These are phyloP conservation scores for Torymus tubicola DNA, from an alignment of 2,888 invertebrate genomes.

Conservation along the genomic window DNA sequence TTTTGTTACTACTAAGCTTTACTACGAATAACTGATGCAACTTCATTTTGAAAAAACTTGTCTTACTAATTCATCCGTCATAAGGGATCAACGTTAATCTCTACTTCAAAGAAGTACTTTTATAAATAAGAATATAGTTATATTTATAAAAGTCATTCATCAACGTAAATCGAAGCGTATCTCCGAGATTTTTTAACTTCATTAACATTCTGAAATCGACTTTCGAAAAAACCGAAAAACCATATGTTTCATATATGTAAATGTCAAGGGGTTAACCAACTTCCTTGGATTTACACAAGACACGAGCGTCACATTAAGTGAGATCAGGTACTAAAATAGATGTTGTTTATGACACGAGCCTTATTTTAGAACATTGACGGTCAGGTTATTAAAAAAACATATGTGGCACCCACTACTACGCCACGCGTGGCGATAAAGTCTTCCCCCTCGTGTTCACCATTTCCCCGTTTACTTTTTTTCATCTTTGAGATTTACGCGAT, in stretches of 20 bases:
- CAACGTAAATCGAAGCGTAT: constrained; percentile 30
- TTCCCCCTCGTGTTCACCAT: not conserved
- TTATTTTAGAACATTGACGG: constrained; percentile 39
- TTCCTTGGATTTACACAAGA: constrained; percentile 62
- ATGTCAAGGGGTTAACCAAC: constrained; percentile 60
- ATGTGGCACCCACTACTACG: not conserved
- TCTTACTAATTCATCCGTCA: too few relatives aligned
- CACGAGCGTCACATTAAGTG: constrained; percentile 70
- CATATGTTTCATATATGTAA: not conserved
- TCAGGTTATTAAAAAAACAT: constrained; percentile 43
- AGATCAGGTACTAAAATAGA: constrained; percentile 65
- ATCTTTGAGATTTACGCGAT: constrained; percentile 46
- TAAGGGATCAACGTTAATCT: not conserved
- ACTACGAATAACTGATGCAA: too few relatives aligned
- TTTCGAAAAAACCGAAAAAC: constrained; percentile 4
- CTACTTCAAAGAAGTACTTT: not conserved
- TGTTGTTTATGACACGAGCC: constrained; percentile 51
- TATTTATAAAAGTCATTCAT: constrained; percentile 16
- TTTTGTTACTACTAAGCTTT: too few relatives aligned
- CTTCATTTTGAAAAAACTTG: too few relatives aligned
- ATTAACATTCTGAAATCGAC: constrained; percentile 21
- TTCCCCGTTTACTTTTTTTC: constrained; percentile 13
- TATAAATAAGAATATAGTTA: not conserved
- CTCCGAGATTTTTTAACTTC: constrained; percentile 22
- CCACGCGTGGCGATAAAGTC: constrained; percentile 6